These are phyloP conservation scores for Sylvilagus bachmani DNA, from an alignment of 2,113 vertebrate species.

Conservation along the genomic window DNA sequence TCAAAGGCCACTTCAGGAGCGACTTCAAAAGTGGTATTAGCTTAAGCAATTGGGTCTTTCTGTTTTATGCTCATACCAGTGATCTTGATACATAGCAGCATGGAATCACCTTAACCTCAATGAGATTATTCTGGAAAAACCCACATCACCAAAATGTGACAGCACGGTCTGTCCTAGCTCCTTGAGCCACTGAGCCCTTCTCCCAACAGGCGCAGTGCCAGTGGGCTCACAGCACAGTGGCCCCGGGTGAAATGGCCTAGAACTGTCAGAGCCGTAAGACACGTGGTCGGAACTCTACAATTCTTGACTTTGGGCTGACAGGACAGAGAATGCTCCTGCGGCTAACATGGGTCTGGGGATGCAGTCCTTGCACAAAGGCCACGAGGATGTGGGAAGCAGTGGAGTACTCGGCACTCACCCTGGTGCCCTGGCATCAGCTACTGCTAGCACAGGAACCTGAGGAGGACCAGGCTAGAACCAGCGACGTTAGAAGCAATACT, in stretches of 20 bases:
- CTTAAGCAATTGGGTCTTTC: conserved; percentile 55
- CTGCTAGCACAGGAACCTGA: neutral
- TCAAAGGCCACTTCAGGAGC: conserved; percentile 32
- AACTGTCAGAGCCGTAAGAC: no score
- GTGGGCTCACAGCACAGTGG: neutral
- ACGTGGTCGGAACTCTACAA: no score
- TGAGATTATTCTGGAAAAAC: neutral
- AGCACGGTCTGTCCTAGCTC: neutral
- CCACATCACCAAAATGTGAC: neutral
- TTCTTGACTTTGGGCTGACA: neutral
- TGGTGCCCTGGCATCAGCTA: neutral
- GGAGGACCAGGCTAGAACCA: neutral
- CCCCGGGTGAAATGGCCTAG: neutral
- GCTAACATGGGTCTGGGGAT: neutral
- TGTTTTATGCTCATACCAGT: neutral
- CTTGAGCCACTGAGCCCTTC: neutral
- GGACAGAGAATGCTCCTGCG: neutral
- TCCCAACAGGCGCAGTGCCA: neutral
- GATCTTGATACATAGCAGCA: neutral
- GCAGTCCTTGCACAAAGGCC: neutral
- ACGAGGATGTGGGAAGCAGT: neutral
- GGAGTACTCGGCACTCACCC: neutral
- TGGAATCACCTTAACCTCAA: neutral
- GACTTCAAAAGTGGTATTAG: neutral
- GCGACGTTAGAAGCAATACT: neutral